Conservation (phyloP, 35 echinoderm and acorn worm genomes). For the Apostichopus japonicus region DNA sequence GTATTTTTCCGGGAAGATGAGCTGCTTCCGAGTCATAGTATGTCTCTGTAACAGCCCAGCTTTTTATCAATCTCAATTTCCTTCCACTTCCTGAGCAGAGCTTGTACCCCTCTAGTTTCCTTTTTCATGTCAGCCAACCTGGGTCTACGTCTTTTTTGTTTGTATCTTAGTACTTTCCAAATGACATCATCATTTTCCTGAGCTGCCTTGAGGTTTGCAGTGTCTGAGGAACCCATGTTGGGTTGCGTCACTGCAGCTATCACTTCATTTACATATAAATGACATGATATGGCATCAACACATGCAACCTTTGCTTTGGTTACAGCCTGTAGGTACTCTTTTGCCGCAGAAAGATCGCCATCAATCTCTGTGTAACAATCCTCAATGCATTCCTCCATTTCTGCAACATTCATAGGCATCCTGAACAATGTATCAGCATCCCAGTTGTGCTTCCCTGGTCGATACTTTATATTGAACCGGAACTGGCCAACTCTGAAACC, state of each 20-base stretch:
- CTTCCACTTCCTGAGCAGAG: conserved; percentile 55
- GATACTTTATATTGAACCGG: conserved; percentile 29
- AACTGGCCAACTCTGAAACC: conserved; percentile 35
- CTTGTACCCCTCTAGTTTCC: background rate
- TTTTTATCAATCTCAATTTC: background rate
- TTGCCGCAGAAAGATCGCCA: background rate
- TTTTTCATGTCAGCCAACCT: conserved; percentile 7
- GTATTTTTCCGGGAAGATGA: conserved; percentile 64
- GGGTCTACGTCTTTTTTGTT: background rate
- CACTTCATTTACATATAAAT: background rate
- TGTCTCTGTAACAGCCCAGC: background rate
- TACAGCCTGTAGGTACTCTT: background rate
- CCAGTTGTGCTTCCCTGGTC: conserved; percentile 31
- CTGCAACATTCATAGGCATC: conserved; percentile 9
- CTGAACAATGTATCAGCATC: conserved; percentile 43
- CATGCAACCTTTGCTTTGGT: background rate
- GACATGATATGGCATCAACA: background rate
- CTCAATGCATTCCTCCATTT: background rate
- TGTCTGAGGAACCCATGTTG: background rate
- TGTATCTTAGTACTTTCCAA: background rate
- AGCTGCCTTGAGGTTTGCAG: background rate
- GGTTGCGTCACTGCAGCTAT: background rate
- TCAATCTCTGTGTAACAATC: background rate
- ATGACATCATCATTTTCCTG: conserved; percentile 54
- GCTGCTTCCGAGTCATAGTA: conserved; percentile 11